Evolutionary conservation across 1,140 invertebrate genomes (phyloP), one percentile per base, ranked within the genome.

Genomic region (Whitmania pigra): DNA sequence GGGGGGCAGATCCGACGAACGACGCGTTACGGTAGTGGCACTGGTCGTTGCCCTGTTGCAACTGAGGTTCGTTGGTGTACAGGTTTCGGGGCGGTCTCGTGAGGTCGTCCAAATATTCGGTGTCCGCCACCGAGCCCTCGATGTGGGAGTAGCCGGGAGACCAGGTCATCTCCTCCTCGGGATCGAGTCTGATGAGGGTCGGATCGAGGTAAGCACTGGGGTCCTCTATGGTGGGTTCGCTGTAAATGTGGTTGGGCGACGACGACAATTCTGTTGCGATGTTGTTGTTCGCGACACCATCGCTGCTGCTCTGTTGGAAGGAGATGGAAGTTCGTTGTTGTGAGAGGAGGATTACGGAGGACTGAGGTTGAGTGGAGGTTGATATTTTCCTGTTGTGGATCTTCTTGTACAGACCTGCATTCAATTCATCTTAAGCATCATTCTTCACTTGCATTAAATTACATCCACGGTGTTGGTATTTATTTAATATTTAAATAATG

Each of bases 71-170:
- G 43, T 49, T 49, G 43, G 43, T 49, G 9, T 49, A 49, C 5
- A 49, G 43, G 57, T 63, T 25, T 11, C 57, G 57, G 18, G 11
- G 43, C 2, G 43, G 67, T 29, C 67, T 27, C 40, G 29, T 20
- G 0, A 22, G 25, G 22, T 70, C 43, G 22, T 70, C 69, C 18
- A 70, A n/a, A n/a, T 70, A 70, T 4, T 70, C 69, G 36, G 69
- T 70, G 49, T 70, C 69, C 15, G 53, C 69, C 18, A 70, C 69
- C 17, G 69, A 70, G n/a, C 69, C 69, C 49, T 70, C 69, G 49
- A 70, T 70, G 31, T 53, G 43, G 11, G 43, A 53, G 20, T 54
- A 36, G 17, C 53, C 69, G 11, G 22, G 36, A 7, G 27, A 53
- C 43, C 40, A 22, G 69, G 25, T 27, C 15, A 13, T 20, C 22